Evolutionary conservation across 2,797 vertebrate species (phyloP).

Genomic region (Sternarchorhynchus goeldii): DNA sequence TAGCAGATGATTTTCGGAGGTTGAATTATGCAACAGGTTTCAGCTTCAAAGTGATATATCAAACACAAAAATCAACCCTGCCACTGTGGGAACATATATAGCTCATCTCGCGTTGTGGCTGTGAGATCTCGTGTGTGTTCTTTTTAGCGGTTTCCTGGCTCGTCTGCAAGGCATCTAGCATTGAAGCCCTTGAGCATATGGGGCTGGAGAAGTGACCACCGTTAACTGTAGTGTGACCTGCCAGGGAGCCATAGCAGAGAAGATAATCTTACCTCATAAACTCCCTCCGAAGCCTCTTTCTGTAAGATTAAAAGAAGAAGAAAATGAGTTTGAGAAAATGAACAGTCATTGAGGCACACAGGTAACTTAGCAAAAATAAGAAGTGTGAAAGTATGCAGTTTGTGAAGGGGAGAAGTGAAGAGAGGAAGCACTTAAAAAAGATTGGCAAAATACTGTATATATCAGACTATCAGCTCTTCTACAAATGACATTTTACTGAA

Average conservation of each 20-base stretch:
- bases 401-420: neutral
- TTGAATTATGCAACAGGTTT: no score
- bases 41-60: no score
- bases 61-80: no score
- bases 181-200: no score
- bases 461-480: neutral
- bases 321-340: neutral
- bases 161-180: no score
- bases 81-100: no score
- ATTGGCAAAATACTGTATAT: neutral
- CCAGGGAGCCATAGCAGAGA: slow-evolving; percentile 1
- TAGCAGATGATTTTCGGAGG: no score
- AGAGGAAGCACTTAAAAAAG: neutral
- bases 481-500: neutral
- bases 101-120: no score
- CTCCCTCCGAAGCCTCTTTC: slow-evolving; percentile 34
- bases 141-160: no score
- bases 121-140: no score
- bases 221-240: neutral
- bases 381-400: neutral
- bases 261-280: slow-evolving; percentile 53
- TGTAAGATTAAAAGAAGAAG: slow-evolving; percentile 36
- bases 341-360: neutral
- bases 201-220: no score
- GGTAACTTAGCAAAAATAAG: neutral